Evolutionary conservation across 2,888 invertebrate species (phyloP), one percentile per base, ranked within the genome.

Genomic region (Lingula anatina): DNA sequence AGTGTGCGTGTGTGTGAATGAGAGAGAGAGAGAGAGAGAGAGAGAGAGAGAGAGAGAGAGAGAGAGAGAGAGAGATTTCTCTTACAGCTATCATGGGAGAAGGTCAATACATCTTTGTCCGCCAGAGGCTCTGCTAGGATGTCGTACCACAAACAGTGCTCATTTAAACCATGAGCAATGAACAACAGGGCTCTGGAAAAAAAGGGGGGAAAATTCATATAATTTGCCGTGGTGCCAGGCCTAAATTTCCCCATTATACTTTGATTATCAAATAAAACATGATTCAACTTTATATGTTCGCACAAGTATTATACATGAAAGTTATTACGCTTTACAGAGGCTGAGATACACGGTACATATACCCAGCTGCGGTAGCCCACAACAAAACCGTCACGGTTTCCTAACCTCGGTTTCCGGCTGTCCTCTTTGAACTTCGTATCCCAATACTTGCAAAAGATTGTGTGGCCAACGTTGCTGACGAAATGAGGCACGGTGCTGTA

Each of bases 61-160:
- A 37, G 12, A 7, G n/a, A n/a, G n/a, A n/a, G n/a, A n/a, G n/a
- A n/a, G n/a, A n/a, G n/a, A n/a, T n/a, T n/a, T n/a, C n/a, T 18
- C 47, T 56, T 58, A 71, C 72, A 62, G 55, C 71, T 70, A 52
- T 72, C 72, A 60, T 72, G 71, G 12, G 65, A 49, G 57, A 68
- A 71, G 5, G 66, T 68, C 49, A 61, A 65, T 38, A 62, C 55
- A 12, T 63, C 68, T 20, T 56, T 52, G 1, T 56, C 40, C 9
- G 54, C 56, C 12, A 71, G 61, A 5, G 47, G 21, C 26, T 62
- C 57, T 2, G 68, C 70, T 12, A 73, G 21, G 15, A 61, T 54
- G 3, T 56, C 57, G 46, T 71, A 71, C 25, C 55, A 57, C 24
- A 65, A 50, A 42, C 66, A 65, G 45, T 73, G 73, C 48, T 71